phyloP scores from a whole-genome alignment of 2,888 invertebrate species.

The Sphaerophoria taeniata region DNA sequence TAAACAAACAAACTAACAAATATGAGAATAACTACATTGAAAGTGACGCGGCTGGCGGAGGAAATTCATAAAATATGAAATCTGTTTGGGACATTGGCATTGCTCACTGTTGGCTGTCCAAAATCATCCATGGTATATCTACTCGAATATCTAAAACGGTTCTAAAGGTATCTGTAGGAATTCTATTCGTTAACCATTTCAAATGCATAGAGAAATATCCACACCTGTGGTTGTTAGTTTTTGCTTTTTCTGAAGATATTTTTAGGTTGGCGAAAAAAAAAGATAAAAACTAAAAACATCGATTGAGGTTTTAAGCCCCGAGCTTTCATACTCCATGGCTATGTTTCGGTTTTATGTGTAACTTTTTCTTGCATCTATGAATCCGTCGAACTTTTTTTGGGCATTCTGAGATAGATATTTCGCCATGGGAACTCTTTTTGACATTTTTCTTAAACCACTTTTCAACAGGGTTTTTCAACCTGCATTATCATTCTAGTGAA shows the following conservation, averaged over 20 bases:
- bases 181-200: constrained; percentile 41
- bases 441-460: not conserved
- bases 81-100: constrained; percentile 51
- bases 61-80: constrained; percentile 68
- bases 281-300: not conserved
- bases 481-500: too few species aligned
- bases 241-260: constrained; percentile 10
- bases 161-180: constrained; percentile 24
- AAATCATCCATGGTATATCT: constrained; percentile 47
- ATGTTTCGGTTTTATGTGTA: not conserved
- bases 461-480: too few species aligned
- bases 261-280: not conserved
- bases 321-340: not conserved
- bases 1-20: too few species aligned
- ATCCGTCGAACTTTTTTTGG: constrained; percentile 14
- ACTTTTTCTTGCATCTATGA: constrained; percentile 4
- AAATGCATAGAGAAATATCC: constrained; percentile 64
- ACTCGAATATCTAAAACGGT: constrained; percentile 35
- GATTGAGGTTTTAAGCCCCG: constrained; percentile 4
- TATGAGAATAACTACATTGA: too few species aligned
- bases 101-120: constrained; percentile 11
- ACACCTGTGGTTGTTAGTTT: constrained; percentile 52
- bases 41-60: not conserved
- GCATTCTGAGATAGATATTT: constrained; percentile 5
- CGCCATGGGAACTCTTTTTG: constrained; percentile 1